Conservation (phyloP, 2,113 vertebrate species). For the Aramus guarauna region DNA sequence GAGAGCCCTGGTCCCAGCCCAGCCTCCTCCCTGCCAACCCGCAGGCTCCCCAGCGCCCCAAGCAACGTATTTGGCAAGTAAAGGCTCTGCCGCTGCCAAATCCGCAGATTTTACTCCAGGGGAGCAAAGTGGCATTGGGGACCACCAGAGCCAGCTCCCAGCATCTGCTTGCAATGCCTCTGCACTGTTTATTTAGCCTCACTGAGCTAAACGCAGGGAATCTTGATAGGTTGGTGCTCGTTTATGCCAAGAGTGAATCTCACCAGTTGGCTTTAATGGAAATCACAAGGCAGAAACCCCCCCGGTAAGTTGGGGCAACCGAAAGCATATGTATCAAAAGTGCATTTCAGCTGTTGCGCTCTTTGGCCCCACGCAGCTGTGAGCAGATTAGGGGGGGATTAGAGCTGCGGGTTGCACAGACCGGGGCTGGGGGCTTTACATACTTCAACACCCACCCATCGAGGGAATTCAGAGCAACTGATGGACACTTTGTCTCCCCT, state of each 20-base stretch:
- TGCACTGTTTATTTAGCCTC: background rate
- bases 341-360: constrained; percentile 42
- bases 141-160: background rate
- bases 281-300: background rate
- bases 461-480: background rate
- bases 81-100: background rate
- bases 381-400: background rate
- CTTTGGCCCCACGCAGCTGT: background rate
- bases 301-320: background rate
- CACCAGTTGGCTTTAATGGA: background rate
- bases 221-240: background rate
- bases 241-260: background rate
- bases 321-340: background rate
- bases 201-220: background rate
- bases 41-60: background rate
- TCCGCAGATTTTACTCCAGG: background rate
- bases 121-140: background rate
- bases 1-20: background rate
- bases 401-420: background rate
- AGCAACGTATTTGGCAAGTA: background rate
- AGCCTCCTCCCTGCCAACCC: background rate
- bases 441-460: background rate
- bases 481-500: background rate
- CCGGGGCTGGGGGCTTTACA: background rate
- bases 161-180: background rate